Percentiles rank a stretch among this genome's conserved stretches.
These are phyloP conservation scores for Andrena bucephala DNA, from an alignment of 2,888 invertebrate genomes.

Conservation along the genomic window DNA sequence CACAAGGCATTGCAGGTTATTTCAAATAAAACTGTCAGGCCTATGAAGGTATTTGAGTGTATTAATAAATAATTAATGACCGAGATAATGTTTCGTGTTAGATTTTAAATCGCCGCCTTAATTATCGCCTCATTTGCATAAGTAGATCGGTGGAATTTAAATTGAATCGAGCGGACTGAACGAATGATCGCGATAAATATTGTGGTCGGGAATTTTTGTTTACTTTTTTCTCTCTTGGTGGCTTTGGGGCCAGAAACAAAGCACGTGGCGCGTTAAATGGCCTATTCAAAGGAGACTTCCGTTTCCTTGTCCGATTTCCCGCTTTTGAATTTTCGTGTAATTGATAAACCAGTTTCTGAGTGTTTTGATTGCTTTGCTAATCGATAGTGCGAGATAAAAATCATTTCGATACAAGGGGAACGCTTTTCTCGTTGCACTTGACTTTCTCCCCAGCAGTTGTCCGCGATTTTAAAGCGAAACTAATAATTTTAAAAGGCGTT, in stretches of 20 bases:
- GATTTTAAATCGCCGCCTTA: not conserved
- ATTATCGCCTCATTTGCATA: constrained; percentile 8
- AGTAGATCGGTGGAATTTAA: constrained; percentile 10
- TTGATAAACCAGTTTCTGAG: constrained; percentile 19
- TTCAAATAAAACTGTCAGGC: too few species aligned
- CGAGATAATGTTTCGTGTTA: not conserved
- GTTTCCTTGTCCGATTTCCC: constrained; percentile 5
- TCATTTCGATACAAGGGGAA: not conserved
- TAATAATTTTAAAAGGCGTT: not conserved
- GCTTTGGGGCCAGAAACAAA: not conserved
- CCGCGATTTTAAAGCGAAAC: not conserved
- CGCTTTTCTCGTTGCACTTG: not conserved
- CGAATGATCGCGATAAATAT: not conserved
- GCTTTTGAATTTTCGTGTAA: not conserved
- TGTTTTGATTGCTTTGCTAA: not conserved
- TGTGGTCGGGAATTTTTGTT: not conserved
- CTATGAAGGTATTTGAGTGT: too few species aligned
- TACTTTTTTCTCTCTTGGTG: not conserved
- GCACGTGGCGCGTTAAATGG: not conserved
- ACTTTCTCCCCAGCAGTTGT: not conserved
- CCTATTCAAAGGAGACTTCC: not conserved
- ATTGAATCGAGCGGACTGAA: not conserved
- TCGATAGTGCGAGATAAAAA: not conserved
- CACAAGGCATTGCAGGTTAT: too few species aligned
- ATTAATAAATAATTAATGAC: constrained; percentile 29